These are phyloP conservation scores for Acanthosepion esculentum DNA, from an alignment of 2,888 invertebrate species.

Conservation along the genomic window DNA sequence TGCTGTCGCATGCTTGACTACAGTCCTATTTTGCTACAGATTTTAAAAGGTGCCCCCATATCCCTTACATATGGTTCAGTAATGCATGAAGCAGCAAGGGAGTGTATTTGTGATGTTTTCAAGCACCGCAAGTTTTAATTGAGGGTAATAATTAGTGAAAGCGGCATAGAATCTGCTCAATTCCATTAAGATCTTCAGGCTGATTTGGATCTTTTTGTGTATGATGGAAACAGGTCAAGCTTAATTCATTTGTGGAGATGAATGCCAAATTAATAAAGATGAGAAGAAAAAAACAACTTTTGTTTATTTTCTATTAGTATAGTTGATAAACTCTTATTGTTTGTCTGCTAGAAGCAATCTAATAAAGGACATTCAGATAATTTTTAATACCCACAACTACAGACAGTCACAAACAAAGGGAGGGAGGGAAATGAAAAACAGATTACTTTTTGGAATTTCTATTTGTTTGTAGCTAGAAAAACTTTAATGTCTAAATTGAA, in stretches of 20 bases:
- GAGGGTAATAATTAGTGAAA: slow-evolving; percentile 10
- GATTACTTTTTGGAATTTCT: not conserved
- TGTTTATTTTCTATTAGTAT: not conserved
- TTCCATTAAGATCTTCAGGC: not conserved
- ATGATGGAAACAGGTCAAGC: not conserved
- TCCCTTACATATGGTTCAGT: too few species aligned
- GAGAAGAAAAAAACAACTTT: not conserved
- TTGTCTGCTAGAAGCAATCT: not conserved
- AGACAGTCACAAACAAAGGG: not conserved
- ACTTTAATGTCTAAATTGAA: slow-evolving; percentile 18
- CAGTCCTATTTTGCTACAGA: too few species aligned
- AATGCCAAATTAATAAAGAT: not conserved
- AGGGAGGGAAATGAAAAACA: not conserved
- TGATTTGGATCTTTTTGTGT: not conserved
- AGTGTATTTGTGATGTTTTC: too few species aligned
- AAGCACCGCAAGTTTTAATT: not conserved
- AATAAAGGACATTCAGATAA: not conserved
- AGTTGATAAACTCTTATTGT: not conserved
- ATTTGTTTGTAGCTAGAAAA: not conserved
- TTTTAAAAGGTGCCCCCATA: too few species aligned
- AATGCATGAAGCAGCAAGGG: too few species aligned
- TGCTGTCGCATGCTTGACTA: too few species aligned
- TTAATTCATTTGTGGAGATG: not conserved
- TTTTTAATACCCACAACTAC: not conserved
- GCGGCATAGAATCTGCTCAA: not conserved